A percentile compares a stretch with the other conserved stretches of the same genome.
These are phyloP conservation scores for Tragelaphus eurycerus DNA, from an alignment of 2,797 vertebrate genomes.

Conservation along the genomic window DNA sequence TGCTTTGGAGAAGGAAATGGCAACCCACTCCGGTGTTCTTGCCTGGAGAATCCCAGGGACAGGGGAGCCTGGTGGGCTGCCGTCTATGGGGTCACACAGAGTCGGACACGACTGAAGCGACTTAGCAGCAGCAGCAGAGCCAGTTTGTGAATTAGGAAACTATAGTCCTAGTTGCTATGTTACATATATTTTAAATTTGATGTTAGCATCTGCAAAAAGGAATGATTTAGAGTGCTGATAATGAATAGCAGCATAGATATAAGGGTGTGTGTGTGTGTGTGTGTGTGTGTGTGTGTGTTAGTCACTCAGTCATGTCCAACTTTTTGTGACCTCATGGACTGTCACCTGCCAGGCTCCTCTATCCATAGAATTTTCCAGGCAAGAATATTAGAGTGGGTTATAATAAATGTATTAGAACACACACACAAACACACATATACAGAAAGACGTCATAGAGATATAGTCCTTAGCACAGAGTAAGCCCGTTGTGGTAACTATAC, in stretches of 20 bases:
- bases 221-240: background rate
- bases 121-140: too few relatives aligned
- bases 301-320: background rate
- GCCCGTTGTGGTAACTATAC: fast-evolving
- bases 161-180: fast-evolving
- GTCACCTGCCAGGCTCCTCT: background rate
- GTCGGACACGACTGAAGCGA: too few relatives aligned
- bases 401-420: background rate
- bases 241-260: background rate
- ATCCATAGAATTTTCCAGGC: background rate
- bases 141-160: background rate
- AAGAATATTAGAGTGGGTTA: background rate
- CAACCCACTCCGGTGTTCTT: too few relatives aligned
- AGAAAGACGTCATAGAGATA: fast-evolving
- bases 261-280: background rate
- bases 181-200: background rate
- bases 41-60: too few relatives aligned
- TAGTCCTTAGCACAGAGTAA: background rate
- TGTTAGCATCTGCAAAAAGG: background rate
- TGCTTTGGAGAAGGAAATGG: too few relatives aligned
- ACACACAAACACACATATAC: background rate
- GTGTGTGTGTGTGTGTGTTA: background rate
- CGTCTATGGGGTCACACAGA: too few relatives aligned
- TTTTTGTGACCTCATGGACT: background rate
- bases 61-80: too few relatives aligned